Evolutionary conservation across 2,888 invertebrate species (phyloP).

Genomic region (Camptogramma bilineatum): DNA sequence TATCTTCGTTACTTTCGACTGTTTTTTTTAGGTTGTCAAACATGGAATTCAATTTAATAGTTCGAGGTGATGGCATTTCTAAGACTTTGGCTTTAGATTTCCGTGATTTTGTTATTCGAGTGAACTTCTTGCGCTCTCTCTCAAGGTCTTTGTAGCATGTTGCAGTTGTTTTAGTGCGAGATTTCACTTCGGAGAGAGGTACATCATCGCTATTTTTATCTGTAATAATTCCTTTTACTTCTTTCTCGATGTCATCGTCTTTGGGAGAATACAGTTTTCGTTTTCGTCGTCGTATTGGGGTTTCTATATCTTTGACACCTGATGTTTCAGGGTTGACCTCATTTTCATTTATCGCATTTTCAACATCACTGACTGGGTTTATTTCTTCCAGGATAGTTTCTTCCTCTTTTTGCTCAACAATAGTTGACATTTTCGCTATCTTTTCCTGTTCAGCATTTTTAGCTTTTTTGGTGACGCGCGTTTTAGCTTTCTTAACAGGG

Average conservation of each 20-base stretch:
- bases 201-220: constrained; percentile 43
- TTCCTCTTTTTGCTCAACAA: constrained; percentile 50
- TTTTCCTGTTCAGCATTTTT: constrained; percentile 45
- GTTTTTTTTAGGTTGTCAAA: constrained; percentile 67
- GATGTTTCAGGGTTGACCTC: constrained; percentile 17
- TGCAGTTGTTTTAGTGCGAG: constrained; percentile 49
- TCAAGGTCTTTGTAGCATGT: constrained; percentile 71
- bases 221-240: constrained; percentile 28
- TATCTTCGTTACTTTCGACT: constrained; percentile 53
- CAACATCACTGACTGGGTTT: constrained; percentile 9
- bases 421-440: constrained; percentile 54
- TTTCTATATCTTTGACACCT: constrained; percentile 12
- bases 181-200: constrained; percentile 45
- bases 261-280: constrained; percentile 76
- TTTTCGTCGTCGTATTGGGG: constrained; percentile 51
- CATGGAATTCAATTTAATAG: constrained; percentile 58
- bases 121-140: constrained; percentile 55
- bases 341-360: constrained; percentile 28
- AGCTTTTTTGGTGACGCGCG: constrained; percentile 36
- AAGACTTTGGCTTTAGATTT: constrained; percentile 23
- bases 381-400: constrained; percentile 37
- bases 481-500: constrained; percentile 41
- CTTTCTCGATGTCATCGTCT: constrained; percentile 50
- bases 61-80: constrained; percentile 57
- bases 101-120: constrained; percentile 47